Percentiles rank a stretch among this genome's conserved stretches.
These are phyloP conservation scores for Gasterosteus aculeatus DNA, from an alignment of 2,113 vertebrate genomes.

Conservation along the genomic window DNA sequence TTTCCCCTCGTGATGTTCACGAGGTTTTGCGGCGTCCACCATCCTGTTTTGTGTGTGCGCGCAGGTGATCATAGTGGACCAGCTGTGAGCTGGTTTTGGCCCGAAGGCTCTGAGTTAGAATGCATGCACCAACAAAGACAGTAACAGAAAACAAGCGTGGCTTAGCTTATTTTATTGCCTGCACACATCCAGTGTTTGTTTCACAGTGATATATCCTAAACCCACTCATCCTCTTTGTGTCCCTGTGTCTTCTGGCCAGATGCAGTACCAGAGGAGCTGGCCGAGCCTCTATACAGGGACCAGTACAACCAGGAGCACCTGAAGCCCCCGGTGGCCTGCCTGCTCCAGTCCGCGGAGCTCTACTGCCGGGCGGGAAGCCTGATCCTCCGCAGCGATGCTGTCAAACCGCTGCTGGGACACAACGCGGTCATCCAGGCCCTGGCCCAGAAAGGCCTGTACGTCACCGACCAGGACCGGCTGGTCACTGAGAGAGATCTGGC, in stretches of 20 bases:
- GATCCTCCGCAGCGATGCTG: slow-evolving; percentile 96
- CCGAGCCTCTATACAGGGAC: slow-evolving; percentile 93
- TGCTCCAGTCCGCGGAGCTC: slow-evolving; percentile 95
- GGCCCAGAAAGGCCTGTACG: slow-evolving; percentile 97
- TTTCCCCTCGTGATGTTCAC: neutral
- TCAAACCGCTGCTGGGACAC: slow-evolving; percentile 94
- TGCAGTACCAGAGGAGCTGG: slow-evolving; percentile 91
- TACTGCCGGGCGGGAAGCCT: slow-evolving; percentile 97
- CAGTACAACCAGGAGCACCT: slow-evolving; percentile 98
- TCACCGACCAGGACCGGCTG: slow-evolving; percentile 94
- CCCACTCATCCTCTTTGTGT: neutral
- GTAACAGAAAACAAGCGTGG: slow-evolving; percentile 6
- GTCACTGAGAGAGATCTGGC: slow-evolving; percentile 96
- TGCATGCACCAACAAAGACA: slow-evolving; percentile 11
- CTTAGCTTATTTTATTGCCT: slow-evolving; percentile 1
- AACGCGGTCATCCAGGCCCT: slow-evolving; percentile 98
- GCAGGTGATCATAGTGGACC: neutral
- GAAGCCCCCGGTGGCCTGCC: slow-evolving; percentile 92
- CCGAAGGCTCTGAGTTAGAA: neutral
- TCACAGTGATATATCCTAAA: neutral
- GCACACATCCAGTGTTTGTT: neutral
- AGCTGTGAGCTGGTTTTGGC: slow-evolving; percentile 1
- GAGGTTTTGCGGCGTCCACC: neutral
- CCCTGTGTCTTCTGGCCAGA: slow-evolving; percentile 75
- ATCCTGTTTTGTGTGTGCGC: neutral